These are phyloP conservation scores for Cyphomyrus plagiostoma DNA, from an alignment of 2,113 vertebrate species.

Conservation along the genomic window DNA sequence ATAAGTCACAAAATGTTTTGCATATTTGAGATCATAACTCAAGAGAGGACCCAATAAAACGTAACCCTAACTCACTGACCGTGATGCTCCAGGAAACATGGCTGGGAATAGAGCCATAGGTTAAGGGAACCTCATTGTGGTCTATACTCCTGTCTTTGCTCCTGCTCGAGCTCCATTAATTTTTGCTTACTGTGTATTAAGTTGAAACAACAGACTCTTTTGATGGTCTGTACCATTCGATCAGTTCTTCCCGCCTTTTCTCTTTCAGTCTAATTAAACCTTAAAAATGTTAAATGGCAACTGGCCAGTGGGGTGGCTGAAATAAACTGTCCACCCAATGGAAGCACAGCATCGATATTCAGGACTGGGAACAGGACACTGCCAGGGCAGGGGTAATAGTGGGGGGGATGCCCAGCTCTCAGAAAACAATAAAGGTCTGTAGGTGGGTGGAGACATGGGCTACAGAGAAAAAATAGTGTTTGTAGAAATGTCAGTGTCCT, in stretches of 20 bases:
- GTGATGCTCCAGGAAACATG: constrained; percentile 42
- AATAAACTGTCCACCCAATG: background rate
- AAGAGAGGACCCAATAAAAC: constrained; percentile 43
- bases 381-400: background rate
- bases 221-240: background rate
- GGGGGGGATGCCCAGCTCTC: background rate
- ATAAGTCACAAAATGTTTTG: constrained; percentile 38
- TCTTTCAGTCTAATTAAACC: background rate
- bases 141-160: background rate
- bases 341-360: background rate
- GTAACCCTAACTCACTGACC: constrained; percentile 51
- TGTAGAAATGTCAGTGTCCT: background rate
- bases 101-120: constrained; percentile 52
- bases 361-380: background rate
- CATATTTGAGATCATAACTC: constrained; percentile 50
- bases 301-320: background rate
- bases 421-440: background rate
- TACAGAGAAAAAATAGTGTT: background rate
- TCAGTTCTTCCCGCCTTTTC: background rate
- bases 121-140: constrained; percentile 38
- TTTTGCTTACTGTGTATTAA: background rate
- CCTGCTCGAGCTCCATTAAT: background rate
- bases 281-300: background rate
- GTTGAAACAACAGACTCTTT: background rate
- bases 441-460: background rate